These are phyloP conservation scores for Isoperla grammatica DNA, from an alignment of 2,888 invertebrate genomes.

Conservation along the genomic window DNA sequence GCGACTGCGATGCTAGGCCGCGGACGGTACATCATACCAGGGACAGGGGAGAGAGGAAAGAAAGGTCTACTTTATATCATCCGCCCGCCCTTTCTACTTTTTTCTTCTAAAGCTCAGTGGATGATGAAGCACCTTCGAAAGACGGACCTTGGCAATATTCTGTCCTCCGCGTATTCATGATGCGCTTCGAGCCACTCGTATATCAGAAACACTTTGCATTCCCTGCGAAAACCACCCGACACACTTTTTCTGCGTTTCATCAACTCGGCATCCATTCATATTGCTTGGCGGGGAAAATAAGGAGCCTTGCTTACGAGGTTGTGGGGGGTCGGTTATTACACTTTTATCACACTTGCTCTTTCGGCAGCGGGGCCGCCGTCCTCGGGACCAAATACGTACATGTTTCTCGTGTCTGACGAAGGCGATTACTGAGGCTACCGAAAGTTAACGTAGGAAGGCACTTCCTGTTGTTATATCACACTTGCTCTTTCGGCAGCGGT, in stretches of 20 bases:
- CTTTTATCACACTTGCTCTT: too few species aligned
- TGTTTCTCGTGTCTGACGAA: too few species aligned
- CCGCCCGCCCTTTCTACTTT: neutral
- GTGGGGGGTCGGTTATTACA: too few species aligned
- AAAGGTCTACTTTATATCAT: slow-evolving; percentile 16
- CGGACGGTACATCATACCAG: neutral
- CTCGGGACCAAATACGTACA: too few species aligned
- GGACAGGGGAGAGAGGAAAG: neutral
- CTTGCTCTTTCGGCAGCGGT: too few species aligned
- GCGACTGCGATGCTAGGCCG: neutral
- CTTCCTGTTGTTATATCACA: too few species aligned
- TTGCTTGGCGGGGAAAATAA: too few species aligned
- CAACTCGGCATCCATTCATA: neutral
- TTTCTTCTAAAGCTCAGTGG: slow-evolving; percentile 16
- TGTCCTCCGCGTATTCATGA: slow-evolving; percentile 14
- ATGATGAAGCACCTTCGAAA: slow-evolving; percentile 10
- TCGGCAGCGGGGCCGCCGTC: too few species aligned
- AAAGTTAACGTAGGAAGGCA: too few species aligned
- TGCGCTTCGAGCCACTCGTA: neutral
- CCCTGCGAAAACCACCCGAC: neutral
- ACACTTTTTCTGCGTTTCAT: neutral
- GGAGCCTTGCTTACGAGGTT: too few species aligned
- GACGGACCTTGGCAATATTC: slow-evolving; percentile 13
- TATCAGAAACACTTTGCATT: slow-evolving; percentile 14
- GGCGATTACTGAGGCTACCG: too few species aligned